Evolutionary conservation across 2,113 vertebrate genomes (phyloP), one percentile per base, ranked within the genome.

Genomic region (Eonycteris spelaea): DNA sequence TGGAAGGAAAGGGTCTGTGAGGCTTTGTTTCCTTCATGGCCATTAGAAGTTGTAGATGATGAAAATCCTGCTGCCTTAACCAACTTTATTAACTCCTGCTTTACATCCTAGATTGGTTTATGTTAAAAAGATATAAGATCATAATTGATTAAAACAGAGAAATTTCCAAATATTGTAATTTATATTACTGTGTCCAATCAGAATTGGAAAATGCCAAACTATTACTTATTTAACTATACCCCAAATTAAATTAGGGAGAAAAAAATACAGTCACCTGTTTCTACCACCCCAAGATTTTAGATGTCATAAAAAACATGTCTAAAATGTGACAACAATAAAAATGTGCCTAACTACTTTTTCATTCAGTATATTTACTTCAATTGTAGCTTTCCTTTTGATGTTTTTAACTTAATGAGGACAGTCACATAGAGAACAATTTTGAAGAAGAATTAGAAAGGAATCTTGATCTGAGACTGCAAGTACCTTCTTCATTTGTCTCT

Each of bases 11-110:
- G 98, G 3, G 96, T 55, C 45, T 96, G 98, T 24, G 79, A 13
- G 79, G 35, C 7, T 97, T 57, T 90, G 59, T 28, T 97, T 97
- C 86, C 95, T 82, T 98, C 96, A 91, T 89, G 91, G 95, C 93
- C 96, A 73, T 71, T 84, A 2, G 88, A 95, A 0, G 38, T 18
- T 53, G 97, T 48, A 16, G 98, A 79, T 71, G 98, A 93, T 91
- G 98, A 95, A 98, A 99, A 99, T 9, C 99, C 99, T 1, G 98
- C 99, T 97, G 99, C 99, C 97, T 99, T 99, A 97, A 99, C 99
- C 98, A 99, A 98, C 92, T 97, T 98, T 89, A 99, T 99, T 88
- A 99, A 98, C 79, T 99, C 99, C 40, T 98, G 98, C 95, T 99
- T 99, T 79, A 99, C 99, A 93, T 99, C 99, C 99, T 99, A 98